Percentiles rank a stretch among this genome's conserved stretches.
These are phyloP conservation scores for Resseliella maxima DNA, from an alignment of 2,888 invertebrate genomes.

Conservation along the genomic window DNA sequence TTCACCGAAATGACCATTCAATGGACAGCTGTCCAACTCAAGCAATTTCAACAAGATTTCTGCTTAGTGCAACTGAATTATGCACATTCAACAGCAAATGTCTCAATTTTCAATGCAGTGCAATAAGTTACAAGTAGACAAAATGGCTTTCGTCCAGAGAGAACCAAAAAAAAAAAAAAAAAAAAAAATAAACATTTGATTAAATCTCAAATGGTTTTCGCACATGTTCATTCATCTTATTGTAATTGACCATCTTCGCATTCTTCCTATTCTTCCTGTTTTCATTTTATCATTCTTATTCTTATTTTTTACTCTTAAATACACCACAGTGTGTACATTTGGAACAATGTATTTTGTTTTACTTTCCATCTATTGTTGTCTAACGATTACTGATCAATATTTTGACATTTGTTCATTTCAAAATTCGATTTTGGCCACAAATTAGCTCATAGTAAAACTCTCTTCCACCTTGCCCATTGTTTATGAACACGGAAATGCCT, in stretches of 20 bases:
- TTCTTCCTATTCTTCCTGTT: neutral
- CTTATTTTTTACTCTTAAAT: neutral
- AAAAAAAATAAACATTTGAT: neutral
- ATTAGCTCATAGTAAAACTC: slow-evolving; percentile 17
- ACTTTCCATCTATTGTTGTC: slow-evolving; percentile 30
- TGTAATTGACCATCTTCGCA: neutral
- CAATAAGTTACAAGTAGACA: neutral
- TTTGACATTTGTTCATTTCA: slow-evolving; percentile 2
- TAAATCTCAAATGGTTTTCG: slow-evolving; percentile 12
- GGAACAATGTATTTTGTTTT: slow-evolving; percentile 33
- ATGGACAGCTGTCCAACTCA: neutral
- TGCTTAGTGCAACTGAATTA: neutral
- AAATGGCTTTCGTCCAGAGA: neutral
- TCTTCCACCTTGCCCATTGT: slow-evolving; percentile 1
- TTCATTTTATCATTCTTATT: too few relatives aligned
- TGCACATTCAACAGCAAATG: neutral
- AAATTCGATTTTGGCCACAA: neutral
- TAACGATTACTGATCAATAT: slow-evolving; percentile 34
- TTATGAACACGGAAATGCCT: slow-evolving; percentile 22
- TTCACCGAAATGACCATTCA: slow-evolving; percentile 36
- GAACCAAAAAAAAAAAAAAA: neutral
- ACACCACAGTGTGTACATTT: neutral
- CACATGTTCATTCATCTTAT: neutral
- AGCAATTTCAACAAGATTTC: neutral
- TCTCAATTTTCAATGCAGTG: slow-evolving; percentile 21